Base-by-base conservation (phyloP, 2,113 vertebrate genomes). In the Addax nasomaculatus region DNA sequence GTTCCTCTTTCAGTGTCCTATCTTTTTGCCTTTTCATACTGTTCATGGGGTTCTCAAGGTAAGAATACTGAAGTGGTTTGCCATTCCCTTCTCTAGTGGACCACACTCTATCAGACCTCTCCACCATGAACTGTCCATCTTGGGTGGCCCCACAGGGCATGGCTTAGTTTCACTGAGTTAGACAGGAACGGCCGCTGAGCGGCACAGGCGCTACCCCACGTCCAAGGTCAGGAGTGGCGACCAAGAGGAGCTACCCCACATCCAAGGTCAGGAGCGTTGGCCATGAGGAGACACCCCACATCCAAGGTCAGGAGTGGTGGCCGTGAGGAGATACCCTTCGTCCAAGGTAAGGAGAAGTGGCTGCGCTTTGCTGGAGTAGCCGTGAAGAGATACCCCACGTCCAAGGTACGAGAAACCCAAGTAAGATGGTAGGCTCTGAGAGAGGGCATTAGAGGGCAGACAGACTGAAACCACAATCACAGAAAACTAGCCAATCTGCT, bases 181-280 rank as follows among this genome's bases (percentile, higher is more conserved):
- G 67, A 39, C n/a, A 73, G 21, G 1, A 39, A n/a, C 1, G 0
- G n/a, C 2, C 0, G 62, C 7, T n/a, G 33, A 7, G 0, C 1
- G 0, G 7, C 3, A 0, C 62, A 64, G 30, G 60, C 16, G 7
- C 60, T 64, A 67, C 16, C 62, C 33, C 33, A 67, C 3, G 1
- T 64, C 62, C 30, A 64, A 64, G 62, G 30, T n/a, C 29, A 62
- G 60, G 30, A 62, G 60, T 2, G 0, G 21, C 7, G 8, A 0
- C 55, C 0, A 0, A 1, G 62, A 64, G 33, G 15, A 17, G 30
- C 7, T n/a, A 70, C 17, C n/a, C 64, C 62, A 64, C 7, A 0
- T 64, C 62, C 62, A 64, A n/a, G 30, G 62, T n/a, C 33, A 67
- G 16, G 62, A 67, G 33, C 3, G 1, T 0, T 8, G 7, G n/a